phyloP scores from a whole-genome alignment of 2,888 invertebrate species.

The Macrophya annulata region DNA sequence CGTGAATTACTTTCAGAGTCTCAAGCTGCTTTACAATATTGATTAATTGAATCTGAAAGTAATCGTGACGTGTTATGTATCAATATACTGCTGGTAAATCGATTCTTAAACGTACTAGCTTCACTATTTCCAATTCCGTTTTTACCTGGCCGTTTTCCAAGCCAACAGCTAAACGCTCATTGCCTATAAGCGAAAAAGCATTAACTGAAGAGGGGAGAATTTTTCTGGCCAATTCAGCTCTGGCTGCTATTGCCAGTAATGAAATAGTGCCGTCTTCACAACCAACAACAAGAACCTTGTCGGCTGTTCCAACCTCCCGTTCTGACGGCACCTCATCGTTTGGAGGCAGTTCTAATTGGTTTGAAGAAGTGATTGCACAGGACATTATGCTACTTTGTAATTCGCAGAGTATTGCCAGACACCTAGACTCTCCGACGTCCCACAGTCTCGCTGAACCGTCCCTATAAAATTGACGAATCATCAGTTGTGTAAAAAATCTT shows the following conservation, averaged over 20 bases:
- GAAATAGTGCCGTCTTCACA: constrained; percentile 84
- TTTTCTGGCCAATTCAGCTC: constrained; percentile 79
- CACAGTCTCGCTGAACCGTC: constrained; percentile 87
- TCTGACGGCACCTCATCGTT: constrained; percentile 67
- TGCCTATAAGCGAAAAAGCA: constrained; percentile 81
- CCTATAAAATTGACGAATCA: constrained; percentile 72
- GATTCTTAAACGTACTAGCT: background rate
- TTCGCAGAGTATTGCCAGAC: constrained; percentile 81
- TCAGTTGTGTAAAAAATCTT: constrained; percentile 32
- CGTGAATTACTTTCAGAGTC: constrained; percentile 79
- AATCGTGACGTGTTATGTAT: constrained; percentile 58
- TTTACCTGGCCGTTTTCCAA: constrained; percentile 83
- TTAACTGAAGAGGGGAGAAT: constrained; percentile 82
- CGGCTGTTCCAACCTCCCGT: constrained; percentile 82
- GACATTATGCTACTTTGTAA: constrained; percentile 83
- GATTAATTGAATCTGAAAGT: constrained; percentile 75
- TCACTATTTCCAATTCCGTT: background rate
- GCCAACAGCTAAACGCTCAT: constrained; percentile 81
- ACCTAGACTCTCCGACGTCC: constrained; percentile 85
- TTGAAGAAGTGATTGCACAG: constrained; percentile 80
- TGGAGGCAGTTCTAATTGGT: constrained; percentile 70
- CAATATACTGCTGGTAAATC: background rate
- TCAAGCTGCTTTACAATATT: constrained; percentile 76
- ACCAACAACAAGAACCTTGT: constrained; percentile 83
- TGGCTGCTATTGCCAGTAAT: constrained; percentile 82